Percentiles rank a stretch among this genome's conserved stretches.
Conservation (phyloP, 2,113 vertebrate species). For the Hippolais icterina region DNA sequence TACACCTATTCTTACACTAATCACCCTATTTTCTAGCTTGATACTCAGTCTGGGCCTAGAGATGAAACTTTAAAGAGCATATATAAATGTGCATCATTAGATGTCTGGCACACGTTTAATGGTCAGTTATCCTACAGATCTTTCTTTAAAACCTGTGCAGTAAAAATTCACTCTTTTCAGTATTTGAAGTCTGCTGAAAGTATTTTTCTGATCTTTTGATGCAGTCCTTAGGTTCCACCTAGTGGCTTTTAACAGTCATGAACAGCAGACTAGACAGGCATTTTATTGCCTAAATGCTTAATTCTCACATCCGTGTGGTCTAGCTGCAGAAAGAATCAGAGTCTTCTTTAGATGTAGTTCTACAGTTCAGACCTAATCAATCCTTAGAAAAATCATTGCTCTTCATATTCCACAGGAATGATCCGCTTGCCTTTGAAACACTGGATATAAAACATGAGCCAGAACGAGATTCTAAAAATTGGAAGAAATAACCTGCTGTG, state of each 20-base stretch:
- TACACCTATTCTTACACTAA: neutral
- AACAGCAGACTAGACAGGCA: neutral
- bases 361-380: neutral
- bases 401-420: neutral
- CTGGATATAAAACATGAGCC: neutral
- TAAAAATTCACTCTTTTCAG: neutral
- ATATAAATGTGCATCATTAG: neutral
- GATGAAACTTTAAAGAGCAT: neutral
- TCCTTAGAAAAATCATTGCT: neutral
- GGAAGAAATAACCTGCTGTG: neutral
- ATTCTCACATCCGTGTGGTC: neutral
- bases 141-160: neutral
- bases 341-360: neutral
- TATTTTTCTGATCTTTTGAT: neutral
- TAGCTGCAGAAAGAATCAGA: neutral
- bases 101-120: neutral
- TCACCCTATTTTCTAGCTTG: neutral
- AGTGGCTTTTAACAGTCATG: neutral
- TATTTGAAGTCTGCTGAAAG: neutral
- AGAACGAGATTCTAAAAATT: neutral
- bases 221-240: constrained; percentile 39
- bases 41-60: neutral
- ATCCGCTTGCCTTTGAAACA: neutral
- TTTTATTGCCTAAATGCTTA: neutral
- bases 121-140: neutral